Conservation (phyloP, 2,888 invertebrate species). For the Spodoptera picta region DNA sequence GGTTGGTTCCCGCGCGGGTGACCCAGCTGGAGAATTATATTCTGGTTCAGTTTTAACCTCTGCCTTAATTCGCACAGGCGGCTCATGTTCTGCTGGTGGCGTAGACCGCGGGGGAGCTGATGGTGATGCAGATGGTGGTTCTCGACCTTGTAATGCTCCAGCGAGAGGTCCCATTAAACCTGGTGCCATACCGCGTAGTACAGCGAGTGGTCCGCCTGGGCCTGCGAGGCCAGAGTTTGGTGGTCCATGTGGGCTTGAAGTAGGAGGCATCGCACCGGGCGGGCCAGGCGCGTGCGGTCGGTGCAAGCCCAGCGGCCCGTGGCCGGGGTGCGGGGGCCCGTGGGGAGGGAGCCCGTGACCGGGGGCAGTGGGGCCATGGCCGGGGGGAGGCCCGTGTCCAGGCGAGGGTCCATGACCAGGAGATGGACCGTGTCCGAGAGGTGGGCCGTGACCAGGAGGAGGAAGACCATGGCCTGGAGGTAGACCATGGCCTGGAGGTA, state of each 20-base stretch:
- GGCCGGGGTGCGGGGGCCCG: slow-evolving; percentile 36
- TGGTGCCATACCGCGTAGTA: slow-evolving; percentile 41
- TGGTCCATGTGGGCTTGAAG: slow-evolving; percentile 48
- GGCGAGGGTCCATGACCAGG: slow-evolving; percentile 60
- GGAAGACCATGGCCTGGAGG: slow-evolving; percentile 13
- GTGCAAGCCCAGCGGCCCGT: slow-evolving; percentile 51
- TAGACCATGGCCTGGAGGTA: slow-evolving; percentile 39
- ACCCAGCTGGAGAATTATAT: slow-evolving; percentile 75
- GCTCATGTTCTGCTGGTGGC: slow-evolving; percentile 56
- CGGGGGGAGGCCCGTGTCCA: slow-evolving; percentile 50
- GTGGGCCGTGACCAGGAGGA: slow-evolving; percentile 24
- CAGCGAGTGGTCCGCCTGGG: slow-evolving; percentile 15
- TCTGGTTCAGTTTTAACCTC: slow-evolving; percentile 86
- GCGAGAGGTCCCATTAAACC: slow-evolving; percentile 29
- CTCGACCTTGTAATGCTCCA: slow-evolving; percentile 29
- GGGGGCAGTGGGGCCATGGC: slow-evolving; percentile 42
- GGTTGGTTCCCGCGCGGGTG: slow-evolving; percentile 62
- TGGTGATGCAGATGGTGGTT: slow-evolving; percentile 36
- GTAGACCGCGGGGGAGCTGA: slow-evolving; percentile 43
- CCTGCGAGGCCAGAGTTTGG: slow-evolving; percentile 27
- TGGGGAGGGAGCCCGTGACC: slow-evolving; percentile 56
- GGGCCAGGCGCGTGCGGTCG: slow-evolving; percentile 51
- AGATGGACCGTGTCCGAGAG: slow-evolving; percentile 20
- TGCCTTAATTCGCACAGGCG: slow-evolving; percentile 78
- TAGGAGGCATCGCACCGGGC: slow-evolving; percentile 36